These are phyloP conservation scores for Melierax canorus DNA, from an alignment of 2,113 vertebrate species.

Conservation along the genomic window DNA sequence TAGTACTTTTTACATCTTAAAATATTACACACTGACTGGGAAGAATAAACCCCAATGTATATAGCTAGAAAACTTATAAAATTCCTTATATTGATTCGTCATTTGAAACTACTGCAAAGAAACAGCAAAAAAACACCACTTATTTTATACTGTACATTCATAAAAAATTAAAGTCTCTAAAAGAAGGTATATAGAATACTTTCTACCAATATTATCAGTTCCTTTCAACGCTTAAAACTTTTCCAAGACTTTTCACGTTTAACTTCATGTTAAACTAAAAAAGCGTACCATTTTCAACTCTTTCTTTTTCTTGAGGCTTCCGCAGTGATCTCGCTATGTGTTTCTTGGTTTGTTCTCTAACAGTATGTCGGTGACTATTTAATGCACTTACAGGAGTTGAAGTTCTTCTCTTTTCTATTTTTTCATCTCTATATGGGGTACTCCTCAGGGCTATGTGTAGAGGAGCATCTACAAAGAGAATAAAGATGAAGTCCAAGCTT, in stretches of 20 bases:
- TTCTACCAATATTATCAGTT: background rate
- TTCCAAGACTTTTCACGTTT: background rate
- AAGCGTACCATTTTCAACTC: slow-evolving; percentile 69
- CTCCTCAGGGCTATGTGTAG: slow-evolving; percentile 68
- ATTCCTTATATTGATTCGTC: background rate
- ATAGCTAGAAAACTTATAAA: background rate
- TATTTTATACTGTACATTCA: background rate
- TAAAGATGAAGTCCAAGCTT: slow-evolving; percentile 37
- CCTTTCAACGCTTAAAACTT: background rate
- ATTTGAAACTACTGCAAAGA: background rate
- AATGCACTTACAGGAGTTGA: slow-evolving; percentile 74
- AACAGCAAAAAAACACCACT: background rate
- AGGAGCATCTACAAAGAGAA: slow-evolving; percentile 63
- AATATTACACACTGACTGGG: background rate
- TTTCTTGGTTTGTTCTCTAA: slow-evolving; percentile 69
- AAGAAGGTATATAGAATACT: background rate
- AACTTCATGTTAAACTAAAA: background rate
- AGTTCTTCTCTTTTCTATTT: slow-evolving; percentile 74
- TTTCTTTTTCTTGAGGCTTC: slow-evolving; percentile 57
- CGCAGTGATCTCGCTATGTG: slow-evolving; percentile 62
- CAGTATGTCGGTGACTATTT: slow-evolving; percentile 62
- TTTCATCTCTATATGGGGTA: slow-evolving; percentile 65
- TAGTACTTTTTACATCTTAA: background rate
- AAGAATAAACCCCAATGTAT: background rate
- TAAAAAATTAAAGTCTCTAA: background rate